A percentile compares a stretch with the other conserved stretches of the same genome.
Conservation (phyloP, 2,888 invertebrate genomes). For the Melinaea marsaeus region DNA sequence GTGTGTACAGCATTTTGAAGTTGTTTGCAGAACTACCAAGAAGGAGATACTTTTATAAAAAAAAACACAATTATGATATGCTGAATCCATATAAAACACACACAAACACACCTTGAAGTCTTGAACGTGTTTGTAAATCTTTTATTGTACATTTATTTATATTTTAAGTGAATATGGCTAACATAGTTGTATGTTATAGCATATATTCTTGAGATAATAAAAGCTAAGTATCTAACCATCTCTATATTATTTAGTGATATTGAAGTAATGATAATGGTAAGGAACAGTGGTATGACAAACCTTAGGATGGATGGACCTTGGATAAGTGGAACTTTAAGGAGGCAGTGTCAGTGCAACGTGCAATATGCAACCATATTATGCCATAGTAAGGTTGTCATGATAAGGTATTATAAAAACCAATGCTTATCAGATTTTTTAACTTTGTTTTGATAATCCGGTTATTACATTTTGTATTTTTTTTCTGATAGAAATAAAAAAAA, state of each 20-base stretch:
- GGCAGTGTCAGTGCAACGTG: constrained; percentile 88
- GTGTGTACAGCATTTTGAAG: constrained; percentile 83
- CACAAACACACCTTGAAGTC: not conserved
- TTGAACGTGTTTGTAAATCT: not conserved
- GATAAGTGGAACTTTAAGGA: constrained; percentile 84
- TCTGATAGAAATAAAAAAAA: too few species aligned
- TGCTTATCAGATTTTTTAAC: not conserved
- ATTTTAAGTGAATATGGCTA: too few species aligned
- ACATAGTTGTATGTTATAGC: too few species aligned
- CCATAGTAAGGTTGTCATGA: constrained; percentile 54
- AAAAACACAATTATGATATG: too few species aligned
- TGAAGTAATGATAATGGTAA: constrained; percentile 82
- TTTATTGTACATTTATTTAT: not conserved
- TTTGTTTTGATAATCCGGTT: not conserved
- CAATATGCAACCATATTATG: constrained; percentile 82
- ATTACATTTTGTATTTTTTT: too few species aligned
- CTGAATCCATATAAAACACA: too few species aligned
- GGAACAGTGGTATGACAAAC: constrained; percentile 78
- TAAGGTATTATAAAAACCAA: not conserved
- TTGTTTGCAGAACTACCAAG: constrained; percentile 77
- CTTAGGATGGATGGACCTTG: constrained; percentile 79
- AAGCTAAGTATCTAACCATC: not conserved
- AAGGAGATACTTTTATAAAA: constrained; percentile 33
- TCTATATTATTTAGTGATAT: constrained; percentile 62
- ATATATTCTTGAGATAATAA: too few species aligned